These are phyloP conservation scores for Streblospio benedicti DNA, from an alignment of 1,140 invertebrate species.

Conservation along the genomic window DNA sequence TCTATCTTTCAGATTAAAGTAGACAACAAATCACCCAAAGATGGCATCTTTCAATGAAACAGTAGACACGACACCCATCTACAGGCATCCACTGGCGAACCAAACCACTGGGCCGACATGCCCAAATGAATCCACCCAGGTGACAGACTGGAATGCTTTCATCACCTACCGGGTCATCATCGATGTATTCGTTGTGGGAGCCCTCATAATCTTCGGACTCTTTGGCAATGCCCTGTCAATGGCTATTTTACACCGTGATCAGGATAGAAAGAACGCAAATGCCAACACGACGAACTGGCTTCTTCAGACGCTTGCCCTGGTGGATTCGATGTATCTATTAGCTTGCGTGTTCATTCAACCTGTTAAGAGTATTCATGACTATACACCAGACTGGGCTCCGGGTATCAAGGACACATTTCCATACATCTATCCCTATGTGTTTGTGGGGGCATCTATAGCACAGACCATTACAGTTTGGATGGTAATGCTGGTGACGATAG, in stretches of 20 bases:
- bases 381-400: slow-evolving; percentile 13
- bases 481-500: slow-evolving; percentile 15
- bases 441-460: slow-evolving; percentile 9
- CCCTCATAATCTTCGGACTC: slow-evolving; percentile 12
- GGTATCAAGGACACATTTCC: neutral
- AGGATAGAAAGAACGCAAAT: slow-evolving; percentile 2
- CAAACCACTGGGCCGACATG: no score
- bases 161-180: slow-evolving; percentile 8
- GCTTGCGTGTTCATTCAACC: slow-evolving; percentile 18
- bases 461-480: slow-evolving; percentile 17
- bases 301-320: slow-evolving; percentile 13
- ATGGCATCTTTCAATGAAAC: no score
- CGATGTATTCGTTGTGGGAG: slow-evolving; percentile 15
- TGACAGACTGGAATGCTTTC: no score
- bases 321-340: slow-evolving; percentile 16
- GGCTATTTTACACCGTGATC: slow-evolving; percentile 13
- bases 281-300: slow-evolving; percentile 14
- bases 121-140: no score
- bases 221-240: slow-evolving; percentile 17
- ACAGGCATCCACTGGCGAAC: no score
- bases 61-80: no score
- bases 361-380: slow-evolving; percentile 5
- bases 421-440: slow-evolving; percentile 13
- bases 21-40: no score
- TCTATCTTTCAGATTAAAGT: no score